phyloP scores from a whole-genome alignment of 2,888 invertebrate species.

The Eristalis pertinax region DNA sequence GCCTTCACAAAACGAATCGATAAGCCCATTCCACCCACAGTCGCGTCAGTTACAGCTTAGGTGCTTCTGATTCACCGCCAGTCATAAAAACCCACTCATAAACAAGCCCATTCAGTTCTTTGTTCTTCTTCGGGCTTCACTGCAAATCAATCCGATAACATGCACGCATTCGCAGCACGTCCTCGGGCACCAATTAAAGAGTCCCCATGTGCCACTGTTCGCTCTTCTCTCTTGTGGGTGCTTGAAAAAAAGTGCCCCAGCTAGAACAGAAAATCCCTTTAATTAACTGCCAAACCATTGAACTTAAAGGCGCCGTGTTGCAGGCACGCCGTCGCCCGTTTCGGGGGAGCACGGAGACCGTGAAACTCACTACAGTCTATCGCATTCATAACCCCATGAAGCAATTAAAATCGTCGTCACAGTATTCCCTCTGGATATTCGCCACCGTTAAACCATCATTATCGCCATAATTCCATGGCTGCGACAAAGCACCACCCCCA shows the following conservation, averaged over 20 bases:
- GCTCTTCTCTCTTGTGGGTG: neutral
- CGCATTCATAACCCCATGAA: constrained; percentile 31
- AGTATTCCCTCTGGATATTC: constrained; percentile 21
- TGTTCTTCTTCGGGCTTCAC: neutral
- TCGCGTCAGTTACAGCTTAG: too few species aligned
- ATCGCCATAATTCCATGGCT: constrained; percentile 36
- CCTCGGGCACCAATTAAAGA: neutral
- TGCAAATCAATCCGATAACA: neutral
- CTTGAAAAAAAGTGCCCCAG: neutral
- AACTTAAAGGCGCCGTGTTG: neutral
- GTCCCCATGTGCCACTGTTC: neutral
- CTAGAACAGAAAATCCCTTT: neutral
- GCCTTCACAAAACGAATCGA: too few species aligned
- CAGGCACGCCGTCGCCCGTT: neutral
- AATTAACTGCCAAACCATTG: neutral
- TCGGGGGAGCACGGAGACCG: neutral
- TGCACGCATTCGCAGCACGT: neutral
- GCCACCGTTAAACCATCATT: constrained; percentile 29
- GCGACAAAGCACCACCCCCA: neutral
- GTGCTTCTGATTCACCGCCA: too few species aligned
- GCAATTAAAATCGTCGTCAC: constrained; percentile 45
- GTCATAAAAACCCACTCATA: too few species aligned
- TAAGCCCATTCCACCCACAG: too few species aligned
- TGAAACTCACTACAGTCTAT: neutral
- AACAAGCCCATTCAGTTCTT: neutral